Base-by-base conservation (phyloP, 2,113 vertebrate species). In the Parus major region DNA sequence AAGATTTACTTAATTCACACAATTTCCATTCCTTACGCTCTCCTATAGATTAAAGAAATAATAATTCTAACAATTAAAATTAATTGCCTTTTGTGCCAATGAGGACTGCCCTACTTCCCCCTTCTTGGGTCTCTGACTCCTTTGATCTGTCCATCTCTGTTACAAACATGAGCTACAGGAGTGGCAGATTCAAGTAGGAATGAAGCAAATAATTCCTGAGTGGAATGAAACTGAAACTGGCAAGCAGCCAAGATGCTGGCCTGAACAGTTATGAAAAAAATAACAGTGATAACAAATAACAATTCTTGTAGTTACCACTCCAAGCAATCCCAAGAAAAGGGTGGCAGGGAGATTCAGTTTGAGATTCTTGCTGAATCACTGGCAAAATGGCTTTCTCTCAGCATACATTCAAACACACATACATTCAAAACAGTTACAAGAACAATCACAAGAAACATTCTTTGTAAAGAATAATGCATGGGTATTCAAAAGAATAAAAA, bases 151-250 rank as follows among this genome's bases (percentile, higher is more conserved):
- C 91, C 95, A 63, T 94, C 85, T 80, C 24, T 47, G 83, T 97
- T 98, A 96, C 93, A 97, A 97, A 97, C 94, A 95, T 85, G 85
- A 97, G 80, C 85, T 86, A 90, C 91, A 96, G 75, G 86, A 97
- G 71, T 85, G 94, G 82, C 82, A 96, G 77, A 93, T 94, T 92
- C 95, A 92, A 76, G 72, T 92, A 89, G 57, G 94, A 97, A 96
- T 61, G 88, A 97, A 95, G 93, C n/a, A 59, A 97, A 57, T 92
- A 96, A 98, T 96, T 97, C 91, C 95, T 63, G 82, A 96, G 77
- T 72, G 55, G 93, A 98, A 97, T 68, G 57, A 86, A 86, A 73
- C 68, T 50, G 31, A 96, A 95, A 89, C 61, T 90, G 85, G 97
- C 93, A 91, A 96, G 87, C 7, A 91, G 66, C 46, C 10, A 1